Evolutionary conservation across 2,113 vertebrate genomes (phyloP).

Genomic region (Paramisgurnus dabryanus): DNA sequence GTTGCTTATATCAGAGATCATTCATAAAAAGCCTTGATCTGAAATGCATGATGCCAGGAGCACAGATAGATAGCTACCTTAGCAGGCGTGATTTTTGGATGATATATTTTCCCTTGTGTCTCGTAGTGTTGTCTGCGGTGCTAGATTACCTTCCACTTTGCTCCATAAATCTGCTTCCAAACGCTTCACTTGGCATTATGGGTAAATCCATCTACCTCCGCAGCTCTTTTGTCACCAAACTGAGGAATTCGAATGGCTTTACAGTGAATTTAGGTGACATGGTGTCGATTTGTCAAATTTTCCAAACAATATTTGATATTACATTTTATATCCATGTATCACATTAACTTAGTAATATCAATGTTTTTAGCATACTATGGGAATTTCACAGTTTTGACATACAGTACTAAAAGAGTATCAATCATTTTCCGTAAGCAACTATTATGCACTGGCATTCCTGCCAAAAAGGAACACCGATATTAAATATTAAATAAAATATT

Average conservation of each 20-base stretch:
- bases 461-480: slow-evolving; percentile 3
- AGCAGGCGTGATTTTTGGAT: slow-evolving; percentile 35
- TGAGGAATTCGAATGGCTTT: slow-evolving; percentile 11
- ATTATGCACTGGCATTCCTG: neutral
- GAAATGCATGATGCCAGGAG: neutral
- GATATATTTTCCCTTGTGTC: neutral
- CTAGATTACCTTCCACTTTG: slow-evolving; percentile 2
- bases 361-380: neutral
- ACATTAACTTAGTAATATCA: slow-evolving; percentile 4
- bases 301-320: neutral
- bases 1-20: neutral
- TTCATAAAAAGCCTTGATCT: neutral
- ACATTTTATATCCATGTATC: neutral
- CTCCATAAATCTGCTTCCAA: slow-evolving; percentile 29
- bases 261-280: neutral
- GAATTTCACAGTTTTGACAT: neutral
- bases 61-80: neutral
- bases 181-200: neutral
- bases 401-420: neutral
- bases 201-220: slow-evolving; percentile 32
- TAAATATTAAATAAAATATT: slow-evolving; percentile 3
- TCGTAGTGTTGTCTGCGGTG: neutral
- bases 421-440: slow-evolving; percentile 19
- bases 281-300: slow-evolving; percentile 1
- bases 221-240: neutral